These are phyloP conservation scores for Drepana arcuata DNA, from an alignment of 1,140 invertebrate species.

Conservation along the genomic window DNA sequence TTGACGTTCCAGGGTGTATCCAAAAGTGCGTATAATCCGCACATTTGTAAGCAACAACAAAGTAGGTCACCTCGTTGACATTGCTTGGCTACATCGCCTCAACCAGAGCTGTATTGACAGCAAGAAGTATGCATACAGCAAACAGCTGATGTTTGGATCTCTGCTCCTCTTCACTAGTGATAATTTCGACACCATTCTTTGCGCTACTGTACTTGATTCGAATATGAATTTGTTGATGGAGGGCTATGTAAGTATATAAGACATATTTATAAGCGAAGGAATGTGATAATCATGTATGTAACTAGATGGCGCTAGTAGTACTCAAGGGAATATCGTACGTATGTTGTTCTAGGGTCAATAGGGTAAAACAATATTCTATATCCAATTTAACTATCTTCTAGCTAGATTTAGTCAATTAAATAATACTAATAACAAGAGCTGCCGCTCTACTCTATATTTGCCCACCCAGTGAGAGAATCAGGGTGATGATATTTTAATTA, in stretches of 20 bases:
- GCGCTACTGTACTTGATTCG: conserved; percentile 78
- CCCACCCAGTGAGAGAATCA: no score
- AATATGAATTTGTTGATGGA: conserved; percentile 55
- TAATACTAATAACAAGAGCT: no score
- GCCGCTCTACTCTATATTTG: no score
- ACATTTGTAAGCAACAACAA: conserved; percentile 43
- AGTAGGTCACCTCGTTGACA: conserved; percentile 47
- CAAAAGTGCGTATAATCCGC: conserved; percentile 41
- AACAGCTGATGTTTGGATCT: conserved; percentile 80
- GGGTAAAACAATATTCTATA: no score
- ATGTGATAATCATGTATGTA: no score
- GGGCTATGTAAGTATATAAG: conserved; percentile 54
- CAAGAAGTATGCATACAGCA: conserved; percentile 32
- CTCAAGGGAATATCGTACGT: no score
- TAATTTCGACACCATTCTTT: conserved; percentile 78
- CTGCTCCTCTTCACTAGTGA: conserved; percentile 80
- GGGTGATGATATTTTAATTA: no score
- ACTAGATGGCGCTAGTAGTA: no score
- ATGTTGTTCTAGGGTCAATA: no score
- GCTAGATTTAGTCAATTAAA: no score
- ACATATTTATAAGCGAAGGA: no score
- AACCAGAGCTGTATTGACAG: conserved; percentile 21
- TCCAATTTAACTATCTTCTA: no score
- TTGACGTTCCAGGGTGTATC: conserved; percentile 36
- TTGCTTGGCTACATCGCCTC: conserved; percentile 33